Evolutionary conservation across 2,888 invertebrate genomes (phyloP), one percentile per base, ranked within the genome.

Genomic region (Plemyria rubiginata): DNA sequence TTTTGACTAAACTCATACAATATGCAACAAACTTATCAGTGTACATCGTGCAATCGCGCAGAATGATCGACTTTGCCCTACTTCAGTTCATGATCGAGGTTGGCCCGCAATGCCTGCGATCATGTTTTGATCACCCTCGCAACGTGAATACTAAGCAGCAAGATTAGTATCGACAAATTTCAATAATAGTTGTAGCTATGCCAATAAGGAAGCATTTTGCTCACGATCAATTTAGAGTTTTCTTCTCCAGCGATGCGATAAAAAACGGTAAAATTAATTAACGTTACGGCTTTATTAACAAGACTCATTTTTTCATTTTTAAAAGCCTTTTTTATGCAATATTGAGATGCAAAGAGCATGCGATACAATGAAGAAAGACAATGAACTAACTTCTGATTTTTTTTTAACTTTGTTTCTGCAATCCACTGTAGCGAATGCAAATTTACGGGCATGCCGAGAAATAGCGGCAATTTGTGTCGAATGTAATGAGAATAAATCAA

Each of bases 401-500:
- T 55, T 11, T 66, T 36, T 56, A 22, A 16, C 32, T 49, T 15
- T 53, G 51, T 40, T 60, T 50, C 48, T 48, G 58, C 65, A 58
- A 64, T 60, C 61, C 46, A 65, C 62, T 62, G 63, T 60, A 41
- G 54, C 38, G 59, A 61, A 68, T 70, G 66, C 65, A 65, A 70
- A 76, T 74, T 67, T 66, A 66, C 61, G 41, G 66, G 50, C 67
- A 65, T 65, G 67, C 57, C 50, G 69, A 68, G 68, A 71, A 74
- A 75, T 69, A 71, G 67, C 60, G 71, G 60, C 72, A 76, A 79
- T 76, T 80, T 73, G 64, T 61, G 65, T 71, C 67, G 70, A 75
- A 79, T 75, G 72, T 72, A 75, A 80, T 74, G 77, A 65, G 70
- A 76, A 67, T 57, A 75, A 78, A 81, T 80, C 78, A 75, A 69